Evolutionary conservation across 2,113 vertebrate species (phyloP).

Genomic region (Xyrauchen texanus): DNA sequence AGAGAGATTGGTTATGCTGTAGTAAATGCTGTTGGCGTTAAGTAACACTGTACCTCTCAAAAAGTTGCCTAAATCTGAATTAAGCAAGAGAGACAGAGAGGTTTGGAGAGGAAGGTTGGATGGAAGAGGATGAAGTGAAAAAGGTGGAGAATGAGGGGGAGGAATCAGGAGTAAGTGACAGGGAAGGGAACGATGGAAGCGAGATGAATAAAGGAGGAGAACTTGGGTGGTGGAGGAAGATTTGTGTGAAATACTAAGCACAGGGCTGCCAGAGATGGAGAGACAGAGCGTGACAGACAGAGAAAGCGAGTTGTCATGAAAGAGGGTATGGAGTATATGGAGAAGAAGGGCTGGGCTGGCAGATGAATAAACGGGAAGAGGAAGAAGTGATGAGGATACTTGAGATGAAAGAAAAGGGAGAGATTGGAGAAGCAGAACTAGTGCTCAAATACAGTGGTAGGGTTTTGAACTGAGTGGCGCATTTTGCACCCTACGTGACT

Average conservation of each 20-base stretch:
- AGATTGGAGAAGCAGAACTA: neutral
- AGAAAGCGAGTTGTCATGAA: conserved; percentile 13
- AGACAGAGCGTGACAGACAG: neutral
- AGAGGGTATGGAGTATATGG: neutral
- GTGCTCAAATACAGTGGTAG: conserved; percentile 18
- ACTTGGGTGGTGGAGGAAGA: conserved; percentile 19
- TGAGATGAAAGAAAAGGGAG: conserved; percentile 16
- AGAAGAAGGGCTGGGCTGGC: neutral
- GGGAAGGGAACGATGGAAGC: conserved; percentile 14
- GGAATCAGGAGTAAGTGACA: conserved; percentile 30
- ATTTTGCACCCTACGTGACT: conserved; percentile 63
- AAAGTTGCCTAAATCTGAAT: too few species aligned
- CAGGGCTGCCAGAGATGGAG: neutral
- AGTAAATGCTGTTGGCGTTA: too few species aligned
- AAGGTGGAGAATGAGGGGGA: conserved; percentile 31
- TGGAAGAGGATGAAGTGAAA: conserved; percentile 43
- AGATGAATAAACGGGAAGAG: conserved; percentile 14
- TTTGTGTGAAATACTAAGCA: conserved; percentile 24
- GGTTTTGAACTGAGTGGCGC: conserved; percentile 66
- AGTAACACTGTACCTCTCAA: too few species aligned
- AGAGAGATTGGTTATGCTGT: neutral
- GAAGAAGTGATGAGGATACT: neutral
- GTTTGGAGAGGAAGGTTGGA: conserved; percentile 38
- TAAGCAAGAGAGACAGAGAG: conserved; percentile 18
- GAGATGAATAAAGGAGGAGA: conserved; percentile 9